Base-by-base conservation (phyloP, 2,888 invertebrate genomes). In the Chymomyza amoena region DNA sequence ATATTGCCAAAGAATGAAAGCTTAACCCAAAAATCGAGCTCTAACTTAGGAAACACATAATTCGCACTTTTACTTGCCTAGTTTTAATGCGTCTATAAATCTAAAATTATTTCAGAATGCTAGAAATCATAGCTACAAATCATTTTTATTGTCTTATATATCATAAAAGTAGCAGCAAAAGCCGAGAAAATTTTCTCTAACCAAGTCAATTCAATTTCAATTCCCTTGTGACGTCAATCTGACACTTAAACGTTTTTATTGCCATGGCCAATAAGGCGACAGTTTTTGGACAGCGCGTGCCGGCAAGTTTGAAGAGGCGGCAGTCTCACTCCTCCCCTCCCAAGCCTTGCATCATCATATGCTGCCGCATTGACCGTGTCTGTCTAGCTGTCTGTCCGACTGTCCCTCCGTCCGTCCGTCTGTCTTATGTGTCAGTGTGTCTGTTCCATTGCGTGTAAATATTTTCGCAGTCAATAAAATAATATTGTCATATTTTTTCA, bases 391-490 rank as follows among this genome's bases (percentile, higher is more conserved):
- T 61, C 7, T 15, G 39, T 13, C 13, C 39, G 6, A 32, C 1
- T 9, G 39, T 39, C 51, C 18, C 10, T 51, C 57, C 51, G 16
- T 32, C 54, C 57, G 62, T 57, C 64, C 57, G 64, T 70, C 6
- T 63, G n/a, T 10, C 16, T 59, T 25, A 2, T 32, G 3, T 25
- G 20, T 10, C 13, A 18, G 25, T 59, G n/a, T 20, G 7, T 60
- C 13, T 60, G 16, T 39, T 54, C 20, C 81, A 76, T 72, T 87
- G 86, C 88, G 86, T 89, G 88, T 77, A 86, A 89, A 89, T 88
- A 86, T 88, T 84, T 89, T 88, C 88, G 76, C 79, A 89, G 89
- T 88, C 84, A 88, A 84, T 89, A 84, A 84, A 84, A 84, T 88
- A 84, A 84, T 84, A 84, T 89, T 84, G 88, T 84, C 88, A 89